A percentile compares a stretch with the other conserved stretches of the same genome.
Conservation (phyloP, 2,797 vertebrate species). For the Hoplostethus atlanticus region DNA sequence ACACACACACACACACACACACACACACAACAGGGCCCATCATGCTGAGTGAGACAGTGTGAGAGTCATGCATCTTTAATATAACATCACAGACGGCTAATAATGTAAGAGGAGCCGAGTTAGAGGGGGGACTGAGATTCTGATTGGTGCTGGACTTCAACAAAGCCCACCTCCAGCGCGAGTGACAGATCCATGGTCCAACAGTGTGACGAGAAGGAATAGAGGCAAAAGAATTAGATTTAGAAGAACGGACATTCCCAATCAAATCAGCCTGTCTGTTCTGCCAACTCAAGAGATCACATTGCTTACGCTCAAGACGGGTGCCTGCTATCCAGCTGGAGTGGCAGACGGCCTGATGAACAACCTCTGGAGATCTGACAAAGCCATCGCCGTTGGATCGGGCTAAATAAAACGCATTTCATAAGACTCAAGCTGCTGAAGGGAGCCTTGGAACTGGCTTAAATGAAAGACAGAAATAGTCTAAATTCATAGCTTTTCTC, state of each 20-base stretch:
- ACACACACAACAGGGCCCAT: slow-evolving; percentile 39
- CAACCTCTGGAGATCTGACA: slow-evolving; percentile 49
- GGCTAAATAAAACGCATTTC: slow-evolving; percentile 51
- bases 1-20: slow-evolving; percentile 21
- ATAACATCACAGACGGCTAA: slow-evolving; percentile 83
- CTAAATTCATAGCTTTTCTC: neutral
- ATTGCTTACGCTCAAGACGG: slow-evolving; percentile 5
- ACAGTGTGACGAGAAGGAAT: slow-evolving; percentile 1
- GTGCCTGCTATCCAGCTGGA: slow-evolving; percentile 64
- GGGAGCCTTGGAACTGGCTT: slow-evolving; percentile 12
- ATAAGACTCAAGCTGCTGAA: slow-evolving; percentile 28
- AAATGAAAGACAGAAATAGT: too few relatives aligned
- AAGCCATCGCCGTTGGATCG: slow-evolving; percentile 1
- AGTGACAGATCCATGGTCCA: slow-evolving; percentile 20
- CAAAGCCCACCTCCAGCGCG: neutral
- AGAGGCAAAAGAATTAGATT: slow-evolving; percentile 29
- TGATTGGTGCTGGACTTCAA: slow-evolving; percentile 22
- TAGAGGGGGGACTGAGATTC: slow-evolving; percentile 19
- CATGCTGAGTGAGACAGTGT: slow-evolving; percentile 79
- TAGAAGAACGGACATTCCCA: slow-evolving; percentile 35
- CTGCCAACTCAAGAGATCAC: slow-evolving; percentile 36
- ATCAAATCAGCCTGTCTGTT: slow-evolving; percentile 29
- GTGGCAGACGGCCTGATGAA: slow-evolving; percentile 55
- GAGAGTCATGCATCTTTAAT: slow-evolving; percentile 86
- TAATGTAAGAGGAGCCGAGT: slow-evolving; percentile 80